Conservation (phyloP, 2,888 invertebrate species). For the Cephus sareptanus region DNA sequence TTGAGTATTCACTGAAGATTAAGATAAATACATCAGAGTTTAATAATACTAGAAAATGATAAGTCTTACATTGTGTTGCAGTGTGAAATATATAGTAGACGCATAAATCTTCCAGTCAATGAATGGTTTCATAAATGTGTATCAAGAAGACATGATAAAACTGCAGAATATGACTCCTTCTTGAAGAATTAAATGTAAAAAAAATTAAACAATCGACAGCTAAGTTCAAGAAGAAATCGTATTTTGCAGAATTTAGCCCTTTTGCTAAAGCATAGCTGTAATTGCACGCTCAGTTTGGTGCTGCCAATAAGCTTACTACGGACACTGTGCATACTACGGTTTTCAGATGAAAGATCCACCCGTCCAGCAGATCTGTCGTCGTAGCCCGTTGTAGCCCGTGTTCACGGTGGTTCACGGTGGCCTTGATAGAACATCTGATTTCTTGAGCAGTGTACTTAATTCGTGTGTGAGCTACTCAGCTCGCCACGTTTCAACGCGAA, state of each 20-base stretch:
- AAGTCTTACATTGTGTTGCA: neutral
- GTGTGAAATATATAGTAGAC: neutral
- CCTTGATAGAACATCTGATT: constrained; percentile 33
- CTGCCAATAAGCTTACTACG: neutral
- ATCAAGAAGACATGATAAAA: neutral
- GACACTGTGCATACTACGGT: neutral
- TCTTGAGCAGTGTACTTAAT: constrained; percentile 41
- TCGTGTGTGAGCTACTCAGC: neutral
- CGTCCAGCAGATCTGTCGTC: neutral
- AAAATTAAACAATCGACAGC: too few relatives aligned
- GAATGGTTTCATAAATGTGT: neutral
- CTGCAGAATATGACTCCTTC: too few relatives aligned
- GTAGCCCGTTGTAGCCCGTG: constrained; percentile 8
- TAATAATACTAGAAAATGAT: neutral
- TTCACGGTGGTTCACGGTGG: constrained; percentile 31
- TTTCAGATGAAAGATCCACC: neutral
- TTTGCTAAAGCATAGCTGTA: neutral
- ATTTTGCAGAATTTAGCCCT: too few relatives aligned
- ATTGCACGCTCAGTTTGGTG: neutral
- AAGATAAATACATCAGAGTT: neutral
- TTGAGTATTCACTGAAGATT: neutral
- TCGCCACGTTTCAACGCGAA: neutral
- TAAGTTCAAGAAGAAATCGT: too few relatives aligned
- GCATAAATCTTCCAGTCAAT: neutral
- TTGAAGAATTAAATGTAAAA: too few relatives aligned